Conservation (phyloP, 2,888 invertebrate genomes). For the Epiblema foenella region DNA sequence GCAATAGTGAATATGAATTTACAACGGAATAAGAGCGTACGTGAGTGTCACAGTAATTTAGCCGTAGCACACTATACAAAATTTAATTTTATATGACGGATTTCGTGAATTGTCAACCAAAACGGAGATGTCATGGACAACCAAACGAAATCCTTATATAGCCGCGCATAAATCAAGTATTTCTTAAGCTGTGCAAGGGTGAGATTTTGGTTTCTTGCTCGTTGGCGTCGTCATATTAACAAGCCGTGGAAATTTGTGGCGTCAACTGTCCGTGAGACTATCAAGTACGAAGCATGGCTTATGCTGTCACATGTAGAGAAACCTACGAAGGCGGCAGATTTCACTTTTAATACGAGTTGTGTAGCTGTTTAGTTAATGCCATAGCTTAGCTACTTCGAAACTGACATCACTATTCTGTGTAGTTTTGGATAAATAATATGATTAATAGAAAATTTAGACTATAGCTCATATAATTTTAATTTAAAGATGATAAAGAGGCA, state of each 20-base stretch:
- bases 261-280: constrained; percentile 16
- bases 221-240: not conserved
- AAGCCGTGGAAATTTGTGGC: constrained; percentile 8
- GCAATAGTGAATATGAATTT: no score
- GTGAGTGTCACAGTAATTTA: no score
- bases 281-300: constrained; percentile 21
- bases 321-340: constrained; percentile 21
- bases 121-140: not conserved
- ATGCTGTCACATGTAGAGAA: constrained; percentile 28
- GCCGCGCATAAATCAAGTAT: no score
- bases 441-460: no score
- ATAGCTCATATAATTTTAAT: no score
- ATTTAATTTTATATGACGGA: no score
- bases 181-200: not conserved
- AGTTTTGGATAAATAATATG: not conserved
- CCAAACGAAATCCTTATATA: no score
- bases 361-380: constrained; percentile 21
- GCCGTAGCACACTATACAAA: no score
- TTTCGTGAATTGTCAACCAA: not conserved
- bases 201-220: not conserved
- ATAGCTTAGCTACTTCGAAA: constrained; percentile 13
- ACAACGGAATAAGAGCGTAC: no score
- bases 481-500: no score
- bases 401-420: constrained; percentile 18
- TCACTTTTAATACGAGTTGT: constrained; percentile 32